Evolutionary conservation across 2,113 vertebrate genomes (phyloP).

Genomic region (Acanthochromis polyacanthus): DNA sequence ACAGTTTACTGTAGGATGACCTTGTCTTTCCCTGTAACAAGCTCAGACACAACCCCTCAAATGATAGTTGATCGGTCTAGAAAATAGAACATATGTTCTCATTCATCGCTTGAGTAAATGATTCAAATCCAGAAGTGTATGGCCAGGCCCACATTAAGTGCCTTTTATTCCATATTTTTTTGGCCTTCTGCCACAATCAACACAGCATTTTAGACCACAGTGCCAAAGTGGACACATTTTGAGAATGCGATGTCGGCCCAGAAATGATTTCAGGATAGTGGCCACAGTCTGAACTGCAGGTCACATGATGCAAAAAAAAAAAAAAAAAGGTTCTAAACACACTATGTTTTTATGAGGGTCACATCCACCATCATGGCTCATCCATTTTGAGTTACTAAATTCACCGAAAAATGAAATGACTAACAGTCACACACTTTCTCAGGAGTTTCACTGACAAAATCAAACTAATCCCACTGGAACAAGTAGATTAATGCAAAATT

Average conservation of each 20-base stretch:
- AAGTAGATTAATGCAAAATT: no score
- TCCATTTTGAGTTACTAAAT: slow-evolving; percentile 3
- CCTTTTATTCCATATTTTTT: not conserved
- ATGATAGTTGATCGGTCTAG: not conserved
- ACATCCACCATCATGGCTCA: not conserved
- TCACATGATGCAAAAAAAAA: not conserved
- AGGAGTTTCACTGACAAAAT: not conserved
- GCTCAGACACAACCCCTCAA: not conserved
- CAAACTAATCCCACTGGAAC: not conserved
- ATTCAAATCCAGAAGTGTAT: not conserved
- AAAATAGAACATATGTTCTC: not conserved
- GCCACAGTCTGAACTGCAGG: not conserved
- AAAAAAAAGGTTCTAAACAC: not conserved
- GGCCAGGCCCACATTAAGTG: not conserved
- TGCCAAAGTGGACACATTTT: not conserved
- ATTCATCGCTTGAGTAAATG: not conserved
- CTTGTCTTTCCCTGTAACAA: not conserved
- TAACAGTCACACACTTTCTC: not conserved
- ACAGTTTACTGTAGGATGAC: not conserved
- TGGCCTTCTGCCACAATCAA: not conserved
- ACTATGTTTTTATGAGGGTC: not conserved
- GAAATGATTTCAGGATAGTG: not conserved
- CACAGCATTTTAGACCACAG: not conserved
- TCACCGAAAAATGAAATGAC: not conserved
- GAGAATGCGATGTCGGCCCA: no score